Evolutionary conservation across 2,113 vertebrate species (phyloP), one percentile per base, ranked within the genome.

Genomic region (Limanda limanda): DNA sequence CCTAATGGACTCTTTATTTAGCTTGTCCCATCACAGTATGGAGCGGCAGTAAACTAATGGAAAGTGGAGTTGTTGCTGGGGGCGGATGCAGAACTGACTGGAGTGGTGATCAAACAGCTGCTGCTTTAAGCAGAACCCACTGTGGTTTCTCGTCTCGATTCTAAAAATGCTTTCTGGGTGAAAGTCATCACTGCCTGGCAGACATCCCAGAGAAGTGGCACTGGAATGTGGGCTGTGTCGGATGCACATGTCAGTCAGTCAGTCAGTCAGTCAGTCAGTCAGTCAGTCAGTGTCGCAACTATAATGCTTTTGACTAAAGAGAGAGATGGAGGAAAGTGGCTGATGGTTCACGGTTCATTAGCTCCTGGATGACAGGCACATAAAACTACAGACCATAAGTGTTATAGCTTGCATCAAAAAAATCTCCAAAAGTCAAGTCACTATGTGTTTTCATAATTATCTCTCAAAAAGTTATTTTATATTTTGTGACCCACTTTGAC

Each of bases 1-100:
- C 51, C 77, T 66, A 57, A 63, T 9, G 20, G 25, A 61, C 51
- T 58, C 66, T 73, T 81, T 71, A 78, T 79, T 74, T 52, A 74
- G 61, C 48, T 9, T 4, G 40, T 57, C 56, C 40, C 57, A 13
- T 35, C 40, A 5, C 56, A 58, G 18, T 27, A 35, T 56, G 54
- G 52, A 65, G 5, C 35, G 21, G 35, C 23, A 35, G 54, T 37
- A 23, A 47, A 56, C 15, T 13, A 17, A 31, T 18, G 18, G 63
- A 57, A 48, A 64, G 5, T 3, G 9, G 25, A 83, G 18, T 52
- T n/a, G 20, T 57, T 59, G 13, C 20, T 37, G 11, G 66, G 17
- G 24, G 40, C 57, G 40, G 62, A 83, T 62, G 81, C 51, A 72
- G 40, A 69, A 17, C 14, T 74, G 25, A 25, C 54, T 47, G 21